A percentile compares a stretch with the other conserved stretches of the same genome.
These are phyloP conservation scores for Eubasilissa regina DNA, from an alignment of 1,140 invertebrate species.

Conservation along the genomic window DNA sequence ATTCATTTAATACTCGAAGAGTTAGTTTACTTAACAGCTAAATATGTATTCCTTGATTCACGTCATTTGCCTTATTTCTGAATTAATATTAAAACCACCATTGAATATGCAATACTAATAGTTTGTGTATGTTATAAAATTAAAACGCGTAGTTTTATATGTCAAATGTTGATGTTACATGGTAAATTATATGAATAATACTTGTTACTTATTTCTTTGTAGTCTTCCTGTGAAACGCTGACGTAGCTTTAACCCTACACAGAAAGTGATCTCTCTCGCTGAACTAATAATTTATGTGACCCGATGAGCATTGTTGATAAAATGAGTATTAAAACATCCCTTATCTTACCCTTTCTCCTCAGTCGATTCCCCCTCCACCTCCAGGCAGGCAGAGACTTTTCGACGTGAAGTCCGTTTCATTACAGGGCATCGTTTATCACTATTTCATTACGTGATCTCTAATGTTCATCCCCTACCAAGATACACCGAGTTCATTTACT, in stretches of 20 bases:
- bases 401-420: slow-evolving; percentile 55
- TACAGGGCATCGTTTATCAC: slow-evolving; percentile 55
- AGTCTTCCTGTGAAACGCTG: neutral
- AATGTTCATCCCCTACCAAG: slow-evolving; percentile 10
- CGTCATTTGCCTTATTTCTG: too few relatives aligned
- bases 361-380: neutral
- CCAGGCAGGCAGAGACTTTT: slow-evolving; percentile 23
- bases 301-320: slow-evolving; percentile 55
- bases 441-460: slow-evolving; percentile 58
- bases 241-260: slow-evolving; percentile 25
- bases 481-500: too few relatives aligned
- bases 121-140: too few relatives aligned
- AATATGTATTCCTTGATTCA: too few relatives aligned
- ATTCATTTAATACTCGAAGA: too few relatives aligned
- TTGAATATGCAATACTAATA: too few relatives aligned
- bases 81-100: too few relatives aligned
- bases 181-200: too few relatives aligned
- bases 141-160: too few relatives aligned
- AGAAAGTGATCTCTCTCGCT: slow-evolving; percentile 42
- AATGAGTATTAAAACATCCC: slow-evolving; percentile 52
- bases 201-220: too few relatives aligned
- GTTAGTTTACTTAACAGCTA: too few relatives aligned
- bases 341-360: neutral
- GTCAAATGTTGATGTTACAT: too few relatives aligned
- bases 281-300: slow-evolving; percentile 54